Conservation (phyloP, 2,888 invertebrate genomes). For the Andrena minutula region DNA sequence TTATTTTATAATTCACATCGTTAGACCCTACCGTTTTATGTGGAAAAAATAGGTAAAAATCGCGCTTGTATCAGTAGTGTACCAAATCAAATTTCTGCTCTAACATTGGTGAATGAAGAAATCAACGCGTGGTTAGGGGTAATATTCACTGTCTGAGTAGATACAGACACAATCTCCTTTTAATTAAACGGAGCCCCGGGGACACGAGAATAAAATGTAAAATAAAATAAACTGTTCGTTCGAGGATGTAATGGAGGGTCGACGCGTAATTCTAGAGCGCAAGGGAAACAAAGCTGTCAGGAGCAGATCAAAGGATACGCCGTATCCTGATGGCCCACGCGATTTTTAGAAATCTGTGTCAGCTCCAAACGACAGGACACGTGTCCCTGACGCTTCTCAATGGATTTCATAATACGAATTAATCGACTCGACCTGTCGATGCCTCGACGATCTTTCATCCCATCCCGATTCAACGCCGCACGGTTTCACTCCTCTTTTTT, state of each 20-base stretch:
- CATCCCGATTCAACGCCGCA: not conserved
- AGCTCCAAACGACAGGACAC: constrained; percentile 29
- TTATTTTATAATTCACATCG: not conserved
- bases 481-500: constrained; percentile 4
- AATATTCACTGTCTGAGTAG: not conserved
- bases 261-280: constrained; percentile 6
- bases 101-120: not conserved
- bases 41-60: not conserved
- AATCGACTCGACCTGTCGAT: constrained; percentile 36
- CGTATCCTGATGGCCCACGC: constrained; percentile 27
- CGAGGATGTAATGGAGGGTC: not conserved
- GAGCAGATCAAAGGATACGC: constrained; percentile 47
- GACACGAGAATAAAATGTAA: not conserved
- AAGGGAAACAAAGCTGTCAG: constrained; percentile 50
- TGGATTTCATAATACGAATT: constrained; percentile 13
- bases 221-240: not conserved
- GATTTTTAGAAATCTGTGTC: constrained; percentile 39
- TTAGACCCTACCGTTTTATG: too few relatives aligned
- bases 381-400: constrained; percentile 31
- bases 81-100: not conserved
- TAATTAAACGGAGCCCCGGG: not conserved
- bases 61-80: not conserved
- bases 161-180: constrained; percentile 8
- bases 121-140: not conserved
- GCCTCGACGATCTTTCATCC: constrained; percentile 10